Evolutionary conservation across 2,888 invertebrate genomes (phyloP).

Genomic region (Mellilla xanthometata): DNA sequence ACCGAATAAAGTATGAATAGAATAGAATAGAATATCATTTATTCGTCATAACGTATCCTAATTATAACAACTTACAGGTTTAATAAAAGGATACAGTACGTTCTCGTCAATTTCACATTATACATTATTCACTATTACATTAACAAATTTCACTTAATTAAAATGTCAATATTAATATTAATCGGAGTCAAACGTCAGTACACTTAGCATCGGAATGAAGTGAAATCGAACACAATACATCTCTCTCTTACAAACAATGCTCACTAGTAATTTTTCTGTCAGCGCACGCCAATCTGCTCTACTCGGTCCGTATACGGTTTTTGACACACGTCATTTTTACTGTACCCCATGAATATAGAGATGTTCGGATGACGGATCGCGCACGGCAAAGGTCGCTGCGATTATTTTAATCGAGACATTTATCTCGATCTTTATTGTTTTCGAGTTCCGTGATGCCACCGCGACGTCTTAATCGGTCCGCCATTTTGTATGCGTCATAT

Average conservation of each 20-base stretch:
- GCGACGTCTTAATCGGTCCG: constrained; percentile 65
- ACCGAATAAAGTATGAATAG: too few species aligned
- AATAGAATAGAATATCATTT: too few species aligned
- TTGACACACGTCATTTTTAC: constrained; percentile 63
- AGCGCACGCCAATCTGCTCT: constrained; percentile 46
- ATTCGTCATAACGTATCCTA: too few species aligned
- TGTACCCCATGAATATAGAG: constrained; percentile 55
- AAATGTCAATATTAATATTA: too few species aligned
- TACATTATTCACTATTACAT: too few species aligned
- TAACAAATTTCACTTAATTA: too few species aligned
- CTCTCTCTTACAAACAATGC: constrained; percentile 60
- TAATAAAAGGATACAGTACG: too few species aligned
- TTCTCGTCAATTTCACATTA: too few species aligned
- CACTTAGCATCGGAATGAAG: constrained; percentile 46
- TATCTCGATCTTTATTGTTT: constrained; percentile 71
- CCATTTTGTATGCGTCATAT: constrained; percentile 55
- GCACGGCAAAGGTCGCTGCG: constrained; percentile 62
- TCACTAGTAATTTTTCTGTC: constrained; percentile 61
- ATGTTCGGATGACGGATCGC: constrained; percentile 61
- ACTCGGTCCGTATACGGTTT: constrained; percentile 44
- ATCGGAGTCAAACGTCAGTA: constrained; percentile 26
- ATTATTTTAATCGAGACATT: constrained; percentile 74
- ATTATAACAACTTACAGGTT: too few species aligned
- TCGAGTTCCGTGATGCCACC: constrained; percentile 55
- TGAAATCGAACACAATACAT: constrained; percentile 52